Base-by-base conservation (phyloP, 2,888 invertebrate genomes). In the Drosophila nigricruria region DNA sequence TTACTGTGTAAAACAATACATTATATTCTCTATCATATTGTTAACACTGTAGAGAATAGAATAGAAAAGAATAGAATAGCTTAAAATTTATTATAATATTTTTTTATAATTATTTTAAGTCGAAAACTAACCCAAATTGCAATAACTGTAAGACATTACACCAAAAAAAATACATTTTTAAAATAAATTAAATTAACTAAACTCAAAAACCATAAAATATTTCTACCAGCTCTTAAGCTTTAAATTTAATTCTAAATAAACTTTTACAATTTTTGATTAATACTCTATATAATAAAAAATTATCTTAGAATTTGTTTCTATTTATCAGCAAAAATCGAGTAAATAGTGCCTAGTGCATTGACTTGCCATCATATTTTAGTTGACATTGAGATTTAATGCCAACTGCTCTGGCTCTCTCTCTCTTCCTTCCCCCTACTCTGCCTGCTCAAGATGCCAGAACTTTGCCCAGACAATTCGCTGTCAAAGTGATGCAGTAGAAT, bases 381-480 rank as follows among this genome's bases (percentile, higher is more conserved):
- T 32, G 16, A 42, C 18, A 25, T 43, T 58, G 60, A 42, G 45
- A 43, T 53, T 38, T 36, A 12, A 25, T 23, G 10, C 30, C 38
- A 45, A 14, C n/a, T 32, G 18, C 34, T 25, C 14, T 1, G 20
- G 1, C 12, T 42, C 0, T 3, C 16, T 16, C 43, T 12, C 20
- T 20, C 18, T 18, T 23, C 42, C 2, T 6, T 14, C 14, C 12
- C 42, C 5, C 2, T 9, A 6, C 8, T 8, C 3, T 8, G 62
- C 30, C 70, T 60, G 62, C 52, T 62, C 52, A 64, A 73, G 67
- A 30, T 53, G 64, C 23, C 59, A 59, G 57, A 85, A 52, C 43
- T 78, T 82, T 38, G 30, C 40, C 59, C 66, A 53, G 70, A 77
- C 82, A 79, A 69, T 70, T 64, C 53, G 30, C 67, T 70, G 77